Evolutionary conservation across 2,888 invertebrate species (phyloP).

Genomic region (Mongoloraphidia duomilia): DNA sequence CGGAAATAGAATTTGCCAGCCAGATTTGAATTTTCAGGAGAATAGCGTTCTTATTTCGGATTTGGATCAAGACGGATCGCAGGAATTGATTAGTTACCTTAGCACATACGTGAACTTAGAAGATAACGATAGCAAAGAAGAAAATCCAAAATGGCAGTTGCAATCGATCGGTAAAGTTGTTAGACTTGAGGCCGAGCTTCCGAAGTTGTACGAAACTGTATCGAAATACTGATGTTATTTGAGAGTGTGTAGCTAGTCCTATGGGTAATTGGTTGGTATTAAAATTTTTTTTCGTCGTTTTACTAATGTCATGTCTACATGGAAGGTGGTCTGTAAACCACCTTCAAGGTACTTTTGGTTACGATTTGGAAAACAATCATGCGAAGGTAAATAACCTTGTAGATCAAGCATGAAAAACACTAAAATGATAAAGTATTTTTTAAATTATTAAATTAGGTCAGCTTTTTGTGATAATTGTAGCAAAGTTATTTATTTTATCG

Average conservation of each 20-base stretch:
- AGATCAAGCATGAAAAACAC: too few relatives aligned
- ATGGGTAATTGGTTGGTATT: too few relatives aligned
- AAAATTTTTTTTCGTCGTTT: too few relatives aligned
- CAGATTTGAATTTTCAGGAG: constrained; percentile 56
- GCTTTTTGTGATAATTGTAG: too few relatives aligned
- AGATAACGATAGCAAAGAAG: constrained; percentile 22
- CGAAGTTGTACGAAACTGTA: constrained; percentile 45
- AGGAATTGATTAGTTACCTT: constrained; percentile 63
- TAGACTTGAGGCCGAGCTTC: constrained; percentile 55
- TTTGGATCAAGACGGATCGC: constrained; percentile 58
- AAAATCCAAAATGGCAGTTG: constrained; percentile 38
- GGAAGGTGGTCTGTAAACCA: too few relatives aligned
- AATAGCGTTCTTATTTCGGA: constrained; percentile 60
- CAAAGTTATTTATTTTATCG: too few relatives aligned
- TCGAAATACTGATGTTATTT: constrained; percentile 5
- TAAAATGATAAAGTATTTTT: too few relatives aligned
- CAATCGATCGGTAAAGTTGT: constrained; percentile 54
- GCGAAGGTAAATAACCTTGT: too few relatives aligned
- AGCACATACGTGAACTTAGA: constrained; percentile 42
- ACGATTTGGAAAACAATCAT: too few relatives aligned
- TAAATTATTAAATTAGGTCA: too few relatives aligned
- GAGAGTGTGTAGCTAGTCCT: neutral
- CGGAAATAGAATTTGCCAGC: constrained; percentile 46
- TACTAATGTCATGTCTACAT: too few relatives aligned
- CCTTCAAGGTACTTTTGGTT: too few relatives aligned